Base-by-base conservation (phyloP, 1,140 invertebrate species). In the Heliconius melpomene region DNA sequence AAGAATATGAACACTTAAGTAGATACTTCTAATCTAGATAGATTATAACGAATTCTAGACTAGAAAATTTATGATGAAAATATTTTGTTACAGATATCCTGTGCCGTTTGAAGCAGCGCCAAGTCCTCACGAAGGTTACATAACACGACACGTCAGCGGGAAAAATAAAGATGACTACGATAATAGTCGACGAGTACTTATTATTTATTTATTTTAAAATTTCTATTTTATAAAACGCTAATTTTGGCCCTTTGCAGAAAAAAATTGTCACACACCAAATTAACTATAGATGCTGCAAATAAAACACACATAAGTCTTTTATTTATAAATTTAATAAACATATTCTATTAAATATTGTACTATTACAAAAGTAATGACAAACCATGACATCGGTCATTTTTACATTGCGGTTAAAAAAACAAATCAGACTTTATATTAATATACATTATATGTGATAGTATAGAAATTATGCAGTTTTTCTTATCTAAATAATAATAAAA, bases 71-170 rank as follows among this genome's bases (percentile, higher is more conserved):
- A 66, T 66, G 11, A 66, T 60, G 1, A 60, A 9, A 9, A 66
- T 66, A 66, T 7, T 11, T 66, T 66, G 72, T 83, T 81, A 20
- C 77, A 95, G 95, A 77, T 95, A 95, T 87, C 93, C 95, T 26
- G 89, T 94, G 0, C 96, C 97, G 9, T 66, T 66, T 88, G 97
- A 97, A 72, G 95, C 95, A 13, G 96, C 97, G 23, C 96, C 96
- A n/a, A 98, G 97, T 90, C 97, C 97, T 2, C 97, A 98, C 84
- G 98, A 98, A 90, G 97, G 98, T 18, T 99, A 99, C 87, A 98
- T 99, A 40, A 98, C 98, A 0, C 95, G 98, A 66, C 98, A 98
- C 87, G 98, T 98, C 32, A 97, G 97, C 89, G 97, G 97, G 1
- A 97, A 97, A 83, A 97, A 96, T 88, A 97, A 96, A 83, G 96